Conservation (phyloP, 2,888 invertebrate species). For the Eilema caniola region DNA sequence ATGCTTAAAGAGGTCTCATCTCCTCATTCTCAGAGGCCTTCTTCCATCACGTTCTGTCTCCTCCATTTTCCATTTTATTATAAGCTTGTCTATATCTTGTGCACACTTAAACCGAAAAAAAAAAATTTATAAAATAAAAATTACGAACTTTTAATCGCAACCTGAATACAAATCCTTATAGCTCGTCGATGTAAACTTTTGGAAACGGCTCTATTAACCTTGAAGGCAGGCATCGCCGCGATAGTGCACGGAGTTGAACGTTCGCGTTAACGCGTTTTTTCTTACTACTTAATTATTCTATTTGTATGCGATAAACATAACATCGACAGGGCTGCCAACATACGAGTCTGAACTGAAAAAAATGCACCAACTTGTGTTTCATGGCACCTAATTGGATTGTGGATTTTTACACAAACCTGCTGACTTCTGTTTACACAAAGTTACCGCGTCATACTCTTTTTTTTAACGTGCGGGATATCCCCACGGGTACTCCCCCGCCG, state of each 20-base stretch:
- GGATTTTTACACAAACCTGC: not conserved
- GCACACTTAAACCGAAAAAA: not conserved
- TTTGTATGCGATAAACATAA: conserved; percentile 57
- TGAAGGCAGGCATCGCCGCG: conserved; percentile 47
- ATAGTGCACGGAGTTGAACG: conserved; percentile 55
- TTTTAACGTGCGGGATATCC: no score
- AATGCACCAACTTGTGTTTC: conserved; percentile 2
- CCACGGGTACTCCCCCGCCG: no score
- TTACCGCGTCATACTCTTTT: no score
- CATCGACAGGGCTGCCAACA: conserved; percentile 40
- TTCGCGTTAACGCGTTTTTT: conserved; percentile 52
- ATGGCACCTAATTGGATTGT: not conserved
- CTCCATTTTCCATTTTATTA: not conserved
- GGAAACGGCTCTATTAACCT: conserved; percentile 44
- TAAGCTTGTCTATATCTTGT: not conserved
- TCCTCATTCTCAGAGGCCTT: not conserved
- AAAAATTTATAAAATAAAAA: not conserved
- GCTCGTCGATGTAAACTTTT: conserved; percentile 34
- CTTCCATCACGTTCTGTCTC: not conserved
- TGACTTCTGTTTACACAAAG: not conserved
- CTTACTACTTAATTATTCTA: conserved; percentile 58
- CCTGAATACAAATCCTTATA: conserved; percentile 22
- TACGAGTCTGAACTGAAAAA: not conserved
- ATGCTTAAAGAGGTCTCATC: no score
- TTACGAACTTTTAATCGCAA: conserved; percentile 16